Percentiles rank a stretch among this genome's conserved stretches.
Evolutionary conservation across 2,113 vertebrate genomes (phyloP).

Genomic region (Zapornia atra): DNA sequence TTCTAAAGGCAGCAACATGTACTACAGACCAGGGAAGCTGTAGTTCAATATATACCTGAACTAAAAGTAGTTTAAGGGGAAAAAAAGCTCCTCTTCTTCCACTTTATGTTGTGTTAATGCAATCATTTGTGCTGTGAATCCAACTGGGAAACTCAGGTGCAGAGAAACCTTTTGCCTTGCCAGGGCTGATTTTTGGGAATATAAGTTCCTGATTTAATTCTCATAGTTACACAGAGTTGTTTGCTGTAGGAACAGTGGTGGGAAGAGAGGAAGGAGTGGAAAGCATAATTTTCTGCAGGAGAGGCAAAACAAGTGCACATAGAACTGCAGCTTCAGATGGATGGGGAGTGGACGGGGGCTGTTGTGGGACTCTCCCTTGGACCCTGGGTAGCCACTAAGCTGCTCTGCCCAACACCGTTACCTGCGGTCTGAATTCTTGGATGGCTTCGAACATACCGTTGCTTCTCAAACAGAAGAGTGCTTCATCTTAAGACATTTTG

Average conservation of each 20-base stretch:
- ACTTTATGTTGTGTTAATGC: neutral
- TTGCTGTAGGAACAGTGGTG: neutral
- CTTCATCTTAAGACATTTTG: neutral
- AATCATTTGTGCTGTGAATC: neutral
- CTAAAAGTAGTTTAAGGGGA: neutral
- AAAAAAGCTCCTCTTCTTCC: neutral
- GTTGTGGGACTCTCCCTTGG: fast-evolving
- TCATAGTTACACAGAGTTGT: neutral
- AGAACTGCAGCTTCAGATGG: neutral
- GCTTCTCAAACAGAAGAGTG: neutral
- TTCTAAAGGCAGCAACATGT: neutral
- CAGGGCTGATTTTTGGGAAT: neutral
- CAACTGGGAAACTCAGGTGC: neutral
- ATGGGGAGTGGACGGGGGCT: neutral
- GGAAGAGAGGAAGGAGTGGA: neutral
- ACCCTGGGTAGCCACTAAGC: neutral
- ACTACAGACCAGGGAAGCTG: neutral
- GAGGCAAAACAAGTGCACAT: neutral
- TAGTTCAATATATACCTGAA: neutral
- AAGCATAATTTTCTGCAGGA: neutral
- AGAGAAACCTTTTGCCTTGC: neutral
- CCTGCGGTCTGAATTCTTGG: neutral
- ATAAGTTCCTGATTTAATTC: neutral
- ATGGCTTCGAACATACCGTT: neutral
- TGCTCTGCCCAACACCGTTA: neutral